Conservation (phyloP, 2,797 vertebrate genomes). For the Periophthalmus magnuspinnatus region DNA sequence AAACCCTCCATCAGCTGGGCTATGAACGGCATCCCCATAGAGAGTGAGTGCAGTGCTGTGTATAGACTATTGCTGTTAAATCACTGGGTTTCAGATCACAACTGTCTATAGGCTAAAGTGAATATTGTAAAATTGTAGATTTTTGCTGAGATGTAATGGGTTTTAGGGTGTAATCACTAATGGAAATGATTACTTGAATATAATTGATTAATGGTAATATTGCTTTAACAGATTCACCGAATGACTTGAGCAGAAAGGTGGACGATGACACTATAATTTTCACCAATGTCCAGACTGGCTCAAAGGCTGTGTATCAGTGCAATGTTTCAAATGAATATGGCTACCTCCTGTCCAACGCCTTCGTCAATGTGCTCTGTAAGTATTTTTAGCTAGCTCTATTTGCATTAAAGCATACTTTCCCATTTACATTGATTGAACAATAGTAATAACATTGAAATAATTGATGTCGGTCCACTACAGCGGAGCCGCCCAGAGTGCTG, state of each 20-base stretch:
- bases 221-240: constrained; percentile 80
- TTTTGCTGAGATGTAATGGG: no score
- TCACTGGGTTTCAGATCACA: neutral
- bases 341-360: constrained; percentile 92
- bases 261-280: constrained; percentile 93
- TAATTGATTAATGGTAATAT: neutral
- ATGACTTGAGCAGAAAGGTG: constrained; percentile 88
- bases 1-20: constrained; percentile 89
- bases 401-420: constrained; percentile 1
- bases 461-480: constrained; percentile 69
- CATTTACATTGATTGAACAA: constrained; percentile 29
- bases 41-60: constrained; percentile 76
- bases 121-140: no score
- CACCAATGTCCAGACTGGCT: constrained; percentile 85
- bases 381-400: constrained; percentile 13
- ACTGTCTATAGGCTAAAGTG: no score
- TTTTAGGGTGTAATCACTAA: no score
- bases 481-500: constrained; percentile 92
- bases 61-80: neutral
- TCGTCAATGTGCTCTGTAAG: constrained; percentile 96
- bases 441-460: constrained; percentile 37
- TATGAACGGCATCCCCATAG: constrained; percentile 89
- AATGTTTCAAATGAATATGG: constrained; percentile 93
- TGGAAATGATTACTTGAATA: neutral
- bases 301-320: constrained; percentile 96